These are phyloP conservation scores for Perognathus longimembris DNA, from an alignment of 2,113 vertebrate species.

Conservation along the genomic window DNA sequence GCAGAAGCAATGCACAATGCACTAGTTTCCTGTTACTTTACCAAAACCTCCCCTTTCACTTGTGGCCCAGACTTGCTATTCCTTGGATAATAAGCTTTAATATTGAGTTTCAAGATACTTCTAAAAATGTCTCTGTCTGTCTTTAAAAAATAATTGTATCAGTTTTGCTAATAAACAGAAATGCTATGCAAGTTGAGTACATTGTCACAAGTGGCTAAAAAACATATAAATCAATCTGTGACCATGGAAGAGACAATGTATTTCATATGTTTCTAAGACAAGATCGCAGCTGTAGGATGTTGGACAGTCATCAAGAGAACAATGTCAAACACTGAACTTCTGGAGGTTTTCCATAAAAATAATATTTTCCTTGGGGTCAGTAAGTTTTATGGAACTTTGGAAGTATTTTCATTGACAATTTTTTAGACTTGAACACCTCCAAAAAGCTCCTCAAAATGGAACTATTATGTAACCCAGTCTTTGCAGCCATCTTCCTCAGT, in stretches of 20 bases:
- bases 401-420: constrained; percentile 66
- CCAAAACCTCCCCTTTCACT: constrained; percentile 37
- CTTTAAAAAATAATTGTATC: constrained; percentile 63
- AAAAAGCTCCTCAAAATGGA: constrained; percentile 35
- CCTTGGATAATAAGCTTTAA: constrained; percentile 69
- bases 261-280: constrained; percentile 73
- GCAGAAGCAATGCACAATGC: constrained; percentile 48
- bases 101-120: constrained; percentile 62
- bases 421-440: constrained; percentile 59
- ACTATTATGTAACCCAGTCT: constrained; percentile 57
- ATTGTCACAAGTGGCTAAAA: constrained; percentile 59
- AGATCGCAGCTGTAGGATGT: constrained; percentile 85
- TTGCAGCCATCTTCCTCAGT: neutral
- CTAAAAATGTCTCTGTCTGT: constrained; percentile 70
- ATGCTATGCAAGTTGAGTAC: constrained; percentile 34
- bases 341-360: constrained; percentile 84
- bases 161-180: constrained; percentile 70
- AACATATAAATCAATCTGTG: constrained; percentile 63
- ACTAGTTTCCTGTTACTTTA: constrained; percentile 70
- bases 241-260: constrained; percentile 61
- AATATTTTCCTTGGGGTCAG: constrained; percentile 81
- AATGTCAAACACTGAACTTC: constrained; percentile 86
- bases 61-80: constrained; percentile 55
- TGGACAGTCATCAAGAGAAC: constrained; percentile 83
- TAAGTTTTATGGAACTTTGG: constrained; percentile 79